phyloP scores from a whole-genome alignment of 2,797 vertebrate species.

The Lepidocolaptes lacrymiger region DNA sequence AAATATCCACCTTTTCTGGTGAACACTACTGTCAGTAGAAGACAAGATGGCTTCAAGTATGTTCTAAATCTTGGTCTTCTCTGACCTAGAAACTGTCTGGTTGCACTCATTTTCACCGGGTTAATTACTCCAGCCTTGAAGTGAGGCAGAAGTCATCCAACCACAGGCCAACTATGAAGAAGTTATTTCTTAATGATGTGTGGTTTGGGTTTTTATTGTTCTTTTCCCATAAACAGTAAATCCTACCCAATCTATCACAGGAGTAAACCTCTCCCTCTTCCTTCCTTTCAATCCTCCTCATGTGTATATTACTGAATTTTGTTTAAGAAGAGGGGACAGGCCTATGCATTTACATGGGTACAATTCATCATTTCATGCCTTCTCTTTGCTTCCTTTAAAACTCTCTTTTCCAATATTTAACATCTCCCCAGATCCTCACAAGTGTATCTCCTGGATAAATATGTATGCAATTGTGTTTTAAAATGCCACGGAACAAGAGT shows the following conservation, averaged over 20 bases:
- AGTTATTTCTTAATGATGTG: not conserved
- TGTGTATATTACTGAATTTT: not conserved
- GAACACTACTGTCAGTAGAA: not conserved
- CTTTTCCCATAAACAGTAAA: not conserved
- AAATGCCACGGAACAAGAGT: not conserved
- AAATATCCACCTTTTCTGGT: not conserved
- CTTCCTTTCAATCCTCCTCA: not conserved
- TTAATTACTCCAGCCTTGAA: not conserved
- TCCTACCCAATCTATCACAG: not conserved
- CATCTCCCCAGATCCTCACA: not conserved
- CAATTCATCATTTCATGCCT: not conserved
- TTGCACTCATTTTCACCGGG: not conserved
- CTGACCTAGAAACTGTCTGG: not conserved
- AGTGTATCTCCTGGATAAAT: not conserved
- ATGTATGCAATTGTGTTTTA: not conserved
- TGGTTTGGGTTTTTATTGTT: not conserved
- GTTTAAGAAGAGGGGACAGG: not conserved
- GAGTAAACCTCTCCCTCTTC: not conserved
- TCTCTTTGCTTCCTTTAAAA: not conserved
- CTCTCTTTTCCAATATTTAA: not conserved
- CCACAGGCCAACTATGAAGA: not conserved
- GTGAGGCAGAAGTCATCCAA: not conserved
- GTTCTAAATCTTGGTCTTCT: not conserved
- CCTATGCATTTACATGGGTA: not conserved
- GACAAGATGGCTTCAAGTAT: not conserved